Evolutionary conservation across 2,113 vertebrate genomes (phyloP).

Genomic region (Corydoras maculifer): DNA sequence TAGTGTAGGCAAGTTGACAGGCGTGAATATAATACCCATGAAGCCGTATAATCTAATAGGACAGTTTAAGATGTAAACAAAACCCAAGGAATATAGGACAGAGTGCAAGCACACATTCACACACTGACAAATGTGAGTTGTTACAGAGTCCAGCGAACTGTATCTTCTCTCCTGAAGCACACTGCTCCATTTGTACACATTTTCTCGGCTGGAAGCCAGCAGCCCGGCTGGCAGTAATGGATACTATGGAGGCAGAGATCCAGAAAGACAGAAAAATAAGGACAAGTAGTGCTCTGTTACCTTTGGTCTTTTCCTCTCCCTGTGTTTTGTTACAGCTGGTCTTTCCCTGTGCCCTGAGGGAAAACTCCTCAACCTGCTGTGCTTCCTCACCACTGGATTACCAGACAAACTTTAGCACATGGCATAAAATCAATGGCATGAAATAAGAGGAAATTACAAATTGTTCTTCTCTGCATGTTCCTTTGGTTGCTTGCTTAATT

Average conservation of each 20-base stretch:
- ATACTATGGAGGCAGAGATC: slow-evolving; percentile 7
- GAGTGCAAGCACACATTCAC: slow-evolving; percentile 11
- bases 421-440: not conserved
- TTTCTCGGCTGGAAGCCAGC: slow-evolving; percentile 1
- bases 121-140: slow-evolving; percentile 8
- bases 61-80: slow-evolving; percentile 13
- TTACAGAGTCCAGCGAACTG: slow-evolving; percentile 7
- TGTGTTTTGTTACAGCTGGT: too few species aligned
- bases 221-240: slow-evolving; percentile 15
- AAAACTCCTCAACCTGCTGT: not conserved
- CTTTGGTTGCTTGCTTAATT: too few species aligned
- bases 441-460: too few species aligned
- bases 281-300: not conserved
- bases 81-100: slow-evolving; percentile 10
- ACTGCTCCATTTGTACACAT: slow-evolving; percentile 19
- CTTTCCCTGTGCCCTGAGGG: not conserved
- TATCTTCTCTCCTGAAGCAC: slow-evolving; percentile 13
- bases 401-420: not conserved
- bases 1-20: slow-evolving; percentile 5
- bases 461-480: too few species aligned
- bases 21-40: not conserved
- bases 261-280: slow-evolving; percentile 17
- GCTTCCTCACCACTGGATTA: slow-evolving; percentile 2
- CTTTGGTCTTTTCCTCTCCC: not conserved
- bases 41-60: not conserved